Evolutionary conservation across 2,888 invertebrate genomes (phyloP), one percentile per base, ranked within the genome.

Genomic region (Isoperla grammatica): DNA sequence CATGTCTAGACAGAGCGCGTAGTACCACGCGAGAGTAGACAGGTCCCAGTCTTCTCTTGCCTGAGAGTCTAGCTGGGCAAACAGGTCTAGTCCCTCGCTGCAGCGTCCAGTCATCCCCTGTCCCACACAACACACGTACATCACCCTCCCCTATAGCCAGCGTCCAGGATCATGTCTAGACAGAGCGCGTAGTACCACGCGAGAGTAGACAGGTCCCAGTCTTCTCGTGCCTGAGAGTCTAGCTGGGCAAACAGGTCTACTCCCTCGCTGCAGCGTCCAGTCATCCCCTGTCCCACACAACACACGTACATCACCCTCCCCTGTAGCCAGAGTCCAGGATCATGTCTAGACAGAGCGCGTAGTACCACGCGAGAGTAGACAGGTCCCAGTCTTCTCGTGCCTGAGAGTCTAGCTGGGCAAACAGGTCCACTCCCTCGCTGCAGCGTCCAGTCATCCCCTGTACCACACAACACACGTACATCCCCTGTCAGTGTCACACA

Each of bases 151-250:
- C 22, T 13, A 13, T n/a, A 9, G 9, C 81, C 78, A 64, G 82
- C 77, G 65, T 85, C 81, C 40, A 83, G 67, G 54, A 80, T 73
- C 65, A 83, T 68, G 56, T 82, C 82, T 58, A 83, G 73, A 63
- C 80, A 80, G 39, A 82, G 73, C 0, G 81, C 79, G 65, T 81
- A 79, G 66, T 83, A 84, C 77, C 80, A 80, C 0, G 74, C 68
- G 6, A 71, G 65, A 1, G 69, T 71, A 2, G 68, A 69, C 60
- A 67, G 66, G 56, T 73, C 71, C 1, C 70, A 64, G 42, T 74
- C 70, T 23, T 69, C 70, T 39, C 67, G 61, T 2, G 71, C 67
- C 2, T 67, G 60, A 54, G 67, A 68, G 35, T 68, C 68, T 15
- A 77, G 66, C 59, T 78, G 69, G 45, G 73, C 71, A 37, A 77